Evolutionary conservation across 2,888 invertebrate species (phyloP).

Genomic region (Clistopyga incitator): DNA sequence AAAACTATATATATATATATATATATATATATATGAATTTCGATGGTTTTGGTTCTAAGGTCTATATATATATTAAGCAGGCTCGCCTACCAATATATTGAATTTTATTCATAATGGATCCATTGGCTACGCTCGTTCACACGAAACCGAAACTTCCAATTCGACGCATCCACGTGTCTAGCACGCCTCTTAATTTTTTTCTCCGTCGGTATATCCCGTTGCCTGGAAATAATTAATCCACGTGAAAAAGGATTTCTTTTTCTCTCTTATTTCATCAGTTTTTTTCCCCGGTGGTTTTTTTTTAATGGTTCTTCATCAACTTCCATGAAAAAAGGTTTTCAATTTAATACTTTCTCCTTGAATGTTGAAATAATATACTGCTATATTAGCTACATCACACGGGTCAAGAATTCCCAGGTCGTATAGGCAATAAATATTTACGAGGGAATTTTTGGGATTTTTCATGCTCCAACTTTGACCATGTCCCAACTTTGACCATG

Average conservation of each 20-base stretch:
- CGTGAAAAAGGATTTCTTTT: slow-evolving; percentile 9
- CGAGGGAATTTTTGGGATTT: too few species aligned
- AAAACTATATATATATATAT: slow-evolving; percentile 32
- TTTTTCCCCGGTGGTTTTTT: slow-evolving; percentile 5
- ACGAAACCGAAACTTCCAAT: slow-evolving; percentile 47
- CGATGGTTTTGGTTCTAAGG: slow-evolving; percentile 5
- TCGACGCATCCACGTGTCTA: slow-evolving; percentile 26
- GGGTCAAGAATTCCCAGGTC: too few species aligned
- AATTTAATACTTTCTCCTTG: background rate
- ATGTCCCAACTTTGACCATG: too few species aligned
- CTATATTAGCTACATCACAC: too few species aligned
- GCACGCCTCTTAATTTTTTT: slow-evolving; percentile 43
- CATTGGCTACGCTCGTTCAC: slow-evolving; percentile 60
- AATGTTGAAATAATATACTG: too few species aligned
- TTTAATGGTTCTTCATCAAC: background rate
- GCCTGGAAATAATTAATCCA: slow-evolving; percentile 22
- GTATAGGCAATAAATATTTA: too few species aligned
- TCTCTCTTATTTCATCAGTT: slow-evolving; percentile 6
- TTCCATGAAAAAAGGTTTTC: background rate
- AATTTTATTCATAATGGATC: slow-evolving; percentile 65
- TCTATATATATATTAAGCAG: slow-evolving; percentile 28
- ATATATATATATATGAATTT: slow-evolving; percentile 13
- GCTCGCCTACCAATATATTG: slow-evolving; percentile 58
- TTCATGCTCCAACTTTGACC: too few species aligned
- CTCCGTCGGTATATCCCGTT: background rate